Evolutionary conservation across 1,140 invertebrate species (phyloP).

Genomic region (Steinernema feltiae): DNA sequence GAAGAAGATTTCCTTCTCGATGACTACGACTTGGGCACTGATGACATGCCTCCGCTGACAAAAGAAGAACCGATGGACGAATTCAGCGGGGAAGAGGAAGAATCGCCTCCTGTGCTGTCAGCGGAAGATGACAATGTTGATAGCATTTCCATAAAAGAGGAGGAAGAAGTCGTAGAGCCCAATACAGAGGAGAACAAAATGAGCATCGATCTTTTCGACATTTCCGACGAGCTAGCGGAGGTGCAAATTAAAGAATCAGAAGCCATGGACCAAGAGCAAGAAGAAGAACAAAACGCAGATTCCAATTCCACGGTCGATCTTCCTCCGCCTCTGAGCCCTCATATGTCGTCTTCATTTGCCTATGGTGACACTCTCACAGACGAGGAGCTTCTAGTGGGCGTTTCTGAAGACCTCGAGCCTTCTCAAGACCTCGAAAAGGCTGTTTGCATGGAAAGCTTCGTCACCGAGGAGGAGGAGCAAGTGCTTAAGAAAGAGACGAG

Average conservation of each 20-base stretch:
- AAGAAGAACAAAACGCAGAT: not conserved
- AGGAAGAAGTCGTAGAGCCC: not conserved
- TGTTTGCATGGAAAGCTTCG: too few relatives aligned
- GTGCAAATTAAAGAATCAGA: not conserved
- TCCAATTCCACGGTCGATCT: not conserved
- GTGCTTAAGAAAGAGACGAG: too few relatives aligned
- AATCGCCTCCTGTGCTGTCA: not conserved
- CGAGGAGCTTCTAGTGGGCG: too few relatives aligned
- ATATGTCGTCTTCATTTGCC: not conserved
- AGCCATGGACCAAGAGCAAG: not conserved
- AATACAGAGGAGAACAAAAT: not conserved
- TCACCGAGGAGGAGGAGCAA: too few relatives aligned
- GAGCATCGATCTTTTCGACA: not conserved
- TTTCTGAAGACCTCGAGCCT: not conserved
- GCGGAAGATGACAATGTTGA: not conserved
- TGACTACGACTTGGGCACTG: not conserved
- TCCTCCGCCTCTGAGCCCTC: conserved; percentile 1
- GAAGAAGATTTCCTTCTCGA: not conserved
- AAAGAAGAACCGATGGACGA: not conserved
- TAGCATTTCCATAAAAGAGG: too few relatives aligned
- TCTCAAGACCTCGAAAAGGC: too few relatives aligned
- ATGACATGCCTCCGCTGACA: not conserved
- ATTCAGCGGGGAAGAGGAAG: not conserved
- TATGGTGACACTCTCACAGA: not conserved
- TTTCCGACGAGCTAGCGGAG: not conserved